Percentiles rank a stretch among this genome's conserved stretches.
phyloP scores from a whole-genome alignment of 2,888 invertebrate genomes.

The Parnassius glacialis region DNA sequence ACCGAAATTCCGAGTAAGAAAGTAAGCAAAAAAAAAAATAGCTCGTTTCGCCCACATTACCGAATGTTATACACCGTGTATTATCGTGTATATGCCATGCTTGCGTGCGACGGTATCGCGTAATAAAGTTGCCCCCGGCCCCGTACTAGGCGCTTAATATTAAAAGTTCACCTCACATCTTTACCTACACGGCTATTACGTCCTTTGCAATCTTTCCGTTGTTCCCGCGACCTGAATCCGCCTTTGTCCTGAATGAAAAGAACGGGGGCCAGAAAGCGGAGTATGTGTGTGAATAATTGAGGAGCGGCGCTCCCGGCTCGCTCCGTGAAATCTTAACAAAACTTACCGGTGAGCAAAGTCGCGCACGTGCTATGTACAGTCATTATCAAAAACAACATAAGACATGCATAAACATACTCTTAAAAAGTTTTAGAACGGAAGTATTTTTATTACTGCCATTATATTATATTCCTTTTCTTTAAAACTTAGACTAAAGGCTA shows the following conservation, averaged over 20 bases:
- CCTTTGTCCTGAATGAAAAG: slow-evolving; percentile 75
- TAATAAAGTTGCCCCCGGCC: slow-evolving; percentile 57
- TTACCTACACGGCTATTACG: slow-evolving; percentile 48
- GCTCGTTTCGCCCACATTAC: slow-evolving; percentile 1
- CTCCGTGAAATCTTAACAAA: slow-evolving; percentile 62
- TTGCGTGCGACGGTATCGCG: slow-evolving; percentile 50
- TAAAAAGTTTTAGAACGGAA: too few relatives aligned
- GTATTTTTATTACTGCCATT: too few relatives aligned
- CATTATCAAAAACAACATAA: not conserved
- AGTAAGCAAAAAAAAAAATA: slow-evolving; percentile 8
- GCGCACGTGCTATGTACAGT: slow-evolving; percentile 39
- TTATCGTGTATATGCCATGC: slow-evolving; percentile 17
- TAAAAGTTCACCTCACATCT: slow-evolving; percentile 60
- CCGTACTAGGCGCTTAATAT: slow-evolving; percentile 61
- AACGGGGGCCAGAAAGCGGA: slow-evolving; percentile 66
- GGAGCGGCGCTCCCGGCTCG: slow-evolving; percentile 54
- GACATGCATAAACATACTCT: too few relatives aligned
- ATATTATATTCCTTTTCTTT: too few relatives aligned
- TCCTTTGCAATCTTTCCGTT: slow-evolving; percentile 74
- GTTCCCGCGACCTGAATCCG: slow-evolving; percentile 72
- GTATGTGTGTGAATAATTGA: slow-evolving; percentile 76
- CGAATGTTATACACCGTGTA: slow-evolving; percentile 9
- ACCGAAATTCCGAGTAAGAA: slow-evolving; percentile 7
- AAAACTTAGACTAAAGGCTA: too few relatives aligned
- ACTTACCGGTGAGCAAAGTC: slow-evolving; percentile 44